These are phyloP conservation scores for Saccopteryx bilineata DNA, from an alignment of 2,113 vertebrate genomes.

Conservation along the genomic window DNA sequence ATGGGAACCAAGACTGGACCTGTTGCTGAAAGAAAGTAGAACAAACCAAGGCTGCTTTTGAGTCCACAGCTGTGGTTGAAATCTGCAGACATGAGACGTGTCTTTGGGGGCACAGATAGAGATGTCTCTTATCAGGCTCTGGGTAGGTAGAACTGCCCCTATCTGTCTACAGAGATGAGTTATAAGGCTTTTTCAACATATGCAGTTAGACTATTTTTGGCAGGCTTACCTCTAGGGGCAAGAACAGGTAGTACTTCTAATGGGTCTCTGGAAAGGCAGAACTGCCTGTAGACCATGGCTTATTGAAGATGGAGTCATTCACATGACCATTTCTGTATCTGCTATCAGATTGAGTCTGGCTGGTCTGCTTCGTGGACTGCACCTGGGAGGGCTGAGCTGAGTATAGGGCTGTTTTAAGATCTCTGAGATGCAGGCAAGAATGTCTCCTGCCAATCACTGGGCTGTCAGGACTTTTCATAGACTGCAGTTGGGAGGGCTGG, in stretches of 20 bases:
- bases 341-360: no score
- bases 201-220: neutral
- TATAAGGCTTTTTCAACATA: neutral
- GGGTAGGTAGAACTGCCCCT: neutral
- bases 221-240: neutral
- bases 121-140: neutral
- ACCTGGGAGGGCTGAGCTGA: neutral
- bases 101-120: neutral
- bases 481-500: neutral
- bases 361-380: neutral
- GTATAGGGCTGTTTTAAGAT: neutral
- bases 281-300: neutral
- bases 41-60: neutral
- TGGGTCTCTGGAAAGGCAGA: neutral
- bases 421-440: neutral
- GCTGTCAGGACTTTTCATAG: neutral
- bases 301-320: neutral
- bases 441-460: neutral
- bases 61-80: neutral
- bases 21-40: neutral
- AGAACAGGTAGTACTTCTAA: neutral
- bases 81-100: neutral
- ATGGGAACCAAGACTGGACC: neutral
- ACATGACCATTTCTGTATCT: neutral
- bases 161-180: neutral